These are phyloP conservation scores for Eupleurogrammus muticus DNA, from an alignment of 2,797 vertebrate genomes.

Conservation along the genomic window DNA sequence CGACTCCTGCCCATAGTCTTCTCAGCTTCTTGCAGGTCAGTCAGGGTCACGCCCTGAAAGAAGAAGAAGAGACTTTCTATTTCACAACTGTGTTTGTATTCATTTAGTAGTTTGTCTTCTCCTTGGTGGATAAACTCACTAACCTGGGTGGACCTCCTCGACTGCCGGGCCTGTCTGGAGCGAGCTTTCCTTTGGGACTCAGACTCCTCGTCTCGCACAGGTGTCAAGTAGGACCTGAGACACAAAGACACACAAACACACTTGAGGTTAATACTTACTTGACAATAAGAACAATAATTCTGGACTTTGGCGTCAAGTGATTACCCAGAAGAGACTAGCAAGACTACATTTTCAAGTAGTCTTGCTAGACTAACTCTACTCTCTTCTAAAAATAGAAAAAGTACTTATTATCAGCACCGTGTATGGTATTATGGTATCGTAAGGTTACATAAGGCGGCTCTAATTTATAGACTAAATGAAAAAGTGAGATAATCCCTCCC, in stretches of 20 bases:
- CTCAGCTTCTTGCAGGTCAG: conserved; percentile 98
- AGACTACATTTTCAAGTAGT: neutral
- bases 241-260: conserved; percentile 1
- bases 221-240: conserved; percentile 89
- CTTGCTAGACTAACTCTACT: too few species aligned
- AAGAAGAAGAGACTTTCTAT: neutral
- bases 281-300: neutral
- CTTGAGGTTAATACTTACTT: neutral
- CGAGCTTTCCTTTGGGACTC: conserved; percentile 90
- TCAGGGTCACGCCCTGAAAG: conserved; percentile 93
- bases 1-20: conserved; percentile 96
- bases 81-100: neutral
- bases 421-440: neutral
- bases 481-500: neutral
- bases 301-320: neutral
- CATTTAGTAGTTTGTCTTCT: neutral
- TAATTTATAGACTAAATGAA: neutral
- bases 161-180: conserved; percentile 88
- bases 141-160: conserved; percentile 90
- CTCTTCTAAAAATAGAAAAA: neutral
- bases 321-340: neutral
- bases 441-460: neutral
- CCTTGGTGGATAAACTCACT: neutral
- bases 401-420: neutral
- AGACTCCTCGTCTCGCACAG: conserved; percentile 89